Base-by-base conservation (phyloP, 30 jellyfish, hydroid and myxozoan species). In the Rhopilema esculentum region DNA sequence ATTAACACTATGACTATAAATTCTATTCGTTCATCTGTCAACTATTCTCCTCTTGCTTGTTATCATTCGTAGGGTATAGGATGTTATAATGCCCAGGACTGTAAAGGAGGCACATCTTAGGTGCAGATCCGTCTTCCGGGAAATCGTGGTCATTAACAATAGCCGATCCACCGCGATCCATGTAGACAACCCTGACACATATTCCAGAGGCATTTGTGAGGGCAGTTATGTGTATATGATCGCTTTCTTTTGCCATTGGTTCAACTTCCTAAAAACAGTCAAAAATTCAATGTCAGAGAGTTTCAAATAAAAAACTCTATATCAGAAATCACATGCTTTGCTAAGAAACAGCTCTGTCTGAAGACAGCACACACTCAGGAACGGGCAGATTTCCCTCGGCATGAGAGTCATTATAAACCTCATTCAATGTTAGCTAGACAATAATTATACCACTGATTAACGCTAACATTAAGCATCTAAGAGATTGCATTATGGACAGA, bases 171-270 rank as follows among this genome's bases (percentile, higher is more conserved):
- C 99, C 97, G 49, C 99, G 83, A 75, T 94, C 99, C 99, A 94
- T 94, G 70, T 94, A 94, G 33, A 91, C 97, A 8, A 94, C 86
- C 29, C 96, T 95, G 21, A 94, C 97, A 40, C 97, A 83, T 12
- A 87, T 78, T 19, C 89, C 92, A 4, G 95, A 82, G 9, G 89
- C 94, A 27, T 75, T 82, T 20, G 99, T 72, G 49, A 94, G 76
- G 6, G 99, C 99, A 20, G 90, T 94, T 25, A 94, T 86, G 67
- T 94, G 99, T 31, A 94, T 94, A 66, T 94, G 99, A 62, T 94
- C 99, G 75, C 99, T 94, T 63, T 94, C 99, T 73, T 86, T 94
- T 20, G 99, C 99, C 99, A 94, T 94, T 52, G 99, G 99, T 48
- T 94, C 99, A 40, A 94, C 99, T 72, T 94, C 99, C 99, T 94